These are phyloP conservation scores for Drosophila baimaii DNA, from an alignment of 1,140 invertebrate genomes.

Conservation along the genomic window DNA sequence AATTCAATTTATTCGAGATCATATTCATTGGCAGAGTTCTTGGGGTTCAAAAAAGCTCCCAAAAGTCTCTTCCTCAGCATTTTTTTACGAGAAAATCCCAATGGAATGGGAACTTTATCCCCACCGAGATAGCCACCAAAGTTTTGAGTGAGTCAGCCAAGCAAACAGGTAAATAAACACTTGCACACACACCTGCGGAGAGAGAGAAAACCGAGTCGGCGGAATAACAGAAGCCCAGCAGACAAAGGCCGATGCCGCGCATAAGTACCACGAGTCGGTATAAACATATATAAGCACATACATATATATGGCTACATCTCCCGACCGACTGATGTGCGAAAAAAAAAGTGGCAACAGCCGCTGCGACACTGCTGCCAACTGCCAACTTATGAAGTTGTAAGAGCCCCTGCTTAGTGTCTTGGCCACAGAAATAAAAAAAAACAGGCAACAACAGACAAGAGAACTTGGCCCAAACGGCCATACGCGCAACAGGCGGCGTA, in stretches of 20 bases:
- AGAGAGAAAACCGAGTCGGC: slow-evolving; percentile 46
- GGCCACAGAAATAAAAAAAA: slow-evolving; percentile 51
- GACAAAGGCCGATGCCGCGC: slow-evolving; percentile 30
- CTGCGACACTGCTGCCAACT: slow-evolving; percentile 45
- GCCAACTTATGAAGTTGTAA: slow-evolving; percentile 74
- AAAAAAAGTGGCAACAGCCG: slow-evolving; percentile 53
- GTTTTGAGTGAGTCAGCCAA: slow-evolving; percentile 24
- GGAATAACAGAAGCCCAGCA: slow-evolving; percentile 72
- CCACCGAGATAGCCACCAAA: slow-evolving; percentile 38
- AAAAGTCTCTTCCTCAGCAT: neutral
- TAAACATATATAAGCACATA: neutral
- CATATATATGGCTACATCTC: slow-evolving; percentile 6
- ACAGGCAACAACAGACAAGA: neutral
- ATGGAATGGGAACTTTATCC: neutral
- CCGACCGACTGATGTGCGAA: slow-evolving; percentile 43
- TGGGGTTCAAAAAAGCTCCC: too few relatives aligned
- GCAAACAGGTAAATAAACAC: slow-evolving; percentile 33
- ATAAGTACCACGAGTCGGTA: neutral
- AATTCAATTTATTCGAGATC: too few relatives aligned
- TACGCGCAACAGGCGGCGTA: slow-evolving; percentile 61
- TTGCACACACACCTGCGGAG: slow-evolving; percentile 32
- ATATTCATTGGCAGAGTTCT: too few relatives aligned
- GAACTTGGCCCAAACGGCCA: slow-evolving; percentile 55
- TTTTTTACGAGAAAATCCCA: neutral
- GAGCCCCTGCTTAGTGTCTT: slow-evolving; percentile 63